Conservation (phyloP, 2,888 invertebrate species). For the Argyra leucocephala region DNA sequence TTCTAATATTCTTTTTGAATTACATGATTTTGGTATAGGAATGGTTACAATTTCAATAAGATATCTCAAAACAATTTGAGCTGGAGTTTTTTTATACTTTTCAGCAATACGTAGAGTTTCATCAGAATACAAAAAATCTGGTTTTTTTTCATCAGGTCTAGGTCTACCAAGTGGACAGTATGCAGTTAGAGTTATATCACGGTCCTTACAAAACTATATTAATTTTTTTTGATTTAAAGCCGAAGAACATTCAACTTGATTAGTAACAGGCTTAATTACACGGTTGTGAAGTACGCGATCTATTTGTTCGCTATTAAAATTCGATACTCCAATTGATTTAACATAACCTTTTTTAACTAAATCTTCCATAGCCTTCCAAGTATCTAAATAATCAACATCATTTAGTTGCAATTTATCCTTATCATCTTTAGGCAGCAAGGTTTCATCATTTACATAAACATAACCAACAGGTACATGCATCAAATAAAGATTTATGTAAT, state of each 20-base stretch:
- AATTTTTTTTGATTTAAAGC: conserved; percentile 62
- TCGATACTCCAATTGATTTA: conserved; percentile 74
- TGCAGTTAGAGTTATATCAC: conserved; percentile 55
- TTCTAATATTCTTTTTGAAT: conserved; percentile 43
- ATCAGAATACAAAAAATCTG: conserved; percentile 46
- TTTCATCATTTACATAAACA: conserved; percentile 36
- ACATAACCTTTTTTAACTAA: conserved; percentile 59
- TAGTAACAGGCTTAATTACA: conserved; percentile 55
- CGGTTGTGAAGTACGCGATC: conserved; percentile 56
- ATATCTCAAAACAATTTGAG: conserved; percentile 55
- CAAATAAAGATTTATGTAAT: conserved; percentile 70
- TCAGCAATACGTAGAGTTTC: conserved; percentile 48
- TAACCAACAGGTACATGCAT: conserved; percentile 76
- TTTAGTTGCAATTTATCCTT: conserved; percentile 29
- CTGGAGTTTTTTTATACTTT: conserved; percentile 55
- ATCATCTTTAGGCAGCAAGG: conserved; percentile 34
- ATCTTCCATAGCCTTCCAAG: conserved; percentile 71
- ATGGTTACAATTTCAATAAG: conserved; percentile 49
- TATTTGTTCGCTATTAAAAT: conserved; percentile 73
- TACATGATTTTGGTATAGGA: conserved; percentile 52
- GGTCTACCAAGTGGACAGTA: conserved; percentile 67
- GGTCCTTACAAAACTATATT: conserved; percentile 55
- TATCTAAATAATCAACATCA: conserved; percentile 63
- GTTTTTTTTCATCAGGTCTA: conserved; percentile 41
- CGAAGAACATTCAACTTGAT: conserved; percentile 52